phyloP scores from a whole-genome alignment of 2,113 vertebrate genomes.

The Misgurnus anguillicaudatus region DNA sequence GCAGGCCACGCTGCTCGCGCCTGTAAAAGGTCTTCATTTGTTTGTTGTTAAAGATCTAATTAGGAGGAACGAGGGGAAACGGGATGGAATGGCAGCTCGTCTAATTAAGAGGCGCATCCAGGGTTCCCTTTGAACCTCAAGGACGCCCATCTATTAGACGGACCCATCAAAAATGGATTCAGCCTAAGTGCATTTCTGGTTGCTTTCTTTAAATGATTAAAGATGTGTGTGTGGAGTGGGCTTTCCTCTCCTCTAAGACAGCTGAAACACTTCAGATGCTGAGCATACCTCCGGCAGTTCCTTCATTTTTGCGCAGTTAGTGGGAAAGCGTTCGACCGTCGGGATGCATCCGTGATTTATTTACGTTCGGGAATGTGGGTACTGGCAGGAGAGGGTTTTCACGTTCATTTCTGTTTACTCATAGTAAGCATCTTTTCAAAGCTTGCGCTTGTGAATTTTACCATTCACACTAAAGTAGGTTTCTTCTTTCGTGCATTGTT shows the following conservation, averaged over 20 bases:
- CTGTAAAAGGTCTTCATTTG: slow-evolving; percentile 80
- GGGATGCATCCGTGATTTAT: slow-evolving; percentile 32
- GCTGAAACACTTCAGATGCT: slow-evolving; percentile 28
- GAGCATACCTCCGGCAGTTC: slow-evolving; percentile 25
- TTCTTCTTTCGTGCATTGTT: no score
- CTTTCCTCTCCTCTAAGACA: slow-evolving; percentile 62
- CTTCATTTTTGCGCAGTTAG: slow-evolving; percentile 20
- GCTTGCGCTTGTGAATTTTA: no score
- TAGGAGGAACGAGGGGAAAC: slow-evolving; percentile 86
- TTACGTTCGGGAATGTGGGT: not conserved
- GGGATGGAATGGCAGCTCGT: slow-evolving; percentile 78
- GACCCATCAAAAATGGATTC: slow-evolving; percentile 87
- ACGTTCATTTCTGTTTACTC: slow-evolving; percentile 11
- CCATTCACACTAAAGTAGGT: no score
- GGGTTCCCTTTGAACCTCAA: slow-evolving; percentile 89
- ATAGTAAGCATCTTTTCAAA: slow-evolving; percentile 12
- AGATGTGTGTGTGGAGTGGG: slow-evolving; percentile 77
- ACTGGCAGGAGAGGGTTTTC: slow-evolving; percentile 24
- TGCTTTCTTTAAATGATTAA: slow-evolving; percentile 76
- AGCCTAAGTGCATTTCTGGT: slow-evolving; percentile 81
- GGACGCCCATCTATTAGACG: slow-evolving; percentile 85
- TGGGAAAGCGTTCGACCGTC: slow-evolving; percentile 25
- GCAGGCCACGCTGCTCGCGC: slow-evolving; percentile 67
- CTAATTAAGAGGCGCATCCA: slow-evolving; percentile 86
- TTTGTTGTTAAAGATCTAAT: slow-evolving; percentile 93